Conservation (phyloP, 2,797 vertebrate species). For the Cyprinella venusta region DNA sequence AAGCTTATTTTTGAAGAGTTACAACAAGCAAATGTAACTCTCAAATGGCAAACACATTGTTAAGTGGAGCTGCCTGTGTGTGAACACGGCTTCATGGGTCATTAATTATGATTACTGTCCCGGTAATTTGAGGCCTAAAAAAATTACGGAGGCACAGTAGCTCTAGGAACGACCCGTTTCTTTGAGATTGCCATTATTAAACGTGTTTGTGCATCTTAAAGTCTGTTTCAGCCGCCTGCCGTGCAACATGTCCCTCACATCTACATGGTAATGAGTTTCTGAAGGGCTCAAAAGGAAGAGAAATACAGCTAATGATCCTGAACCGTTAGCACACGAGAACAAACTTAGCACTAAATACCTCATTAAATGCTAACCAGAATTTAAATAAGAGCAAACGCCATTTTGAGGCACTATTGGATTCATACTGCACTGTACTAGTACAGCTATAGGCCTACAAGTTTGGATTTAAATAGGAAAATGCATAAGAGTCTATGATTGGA, state of each 20-base stretch:
- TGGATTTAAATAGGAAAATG: too few relatives aligned
- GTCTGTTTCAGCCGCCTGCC: neutral
- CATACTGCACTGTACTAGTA: neutral
- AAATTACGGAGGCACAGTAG: too few relatives aligned
- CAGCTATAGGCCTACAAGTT: too few relatives aligned
- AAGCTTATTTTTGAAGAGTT: too few relatives aligned
- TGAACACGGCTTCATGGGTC: neutral
- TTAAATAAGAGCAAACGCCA: neutral
- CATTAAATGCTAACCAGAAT: conserved; percentile 21
- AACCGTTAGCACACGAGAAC: conserved; percentile 5
- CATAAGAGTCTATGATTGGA: too few relatives aligned
- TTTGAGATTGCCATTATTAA: neutral
- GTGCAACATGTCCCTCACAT: conserved; percentile 6
- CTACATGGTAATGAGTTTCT: conserved; percentile 29
- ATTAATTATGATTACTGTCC: conserved; percentile 5
- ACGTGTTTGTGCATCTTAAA: conserved; percentile 30
- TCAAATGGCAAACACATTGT: neutral
- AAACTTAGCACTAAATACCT: neutral
- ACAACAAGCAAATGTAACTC: too few relatives aligned
- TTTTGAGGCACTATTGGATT: neutral
- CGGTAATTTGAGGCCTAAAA: neutral
- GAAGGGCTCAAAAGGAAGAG: conserved; percentile 6
- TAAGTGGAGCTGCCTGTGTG: neutral
- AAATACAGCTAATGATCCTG: conserved; percentile 35
- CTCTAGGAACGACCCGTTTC: neutral